Percentiles rank a stretch among this genome's conserved stretches.
Evolutionary conservation across 2,113 vertebrate genomes (phyloP).

Genomic region (Nerophis ophidion): DNA sequence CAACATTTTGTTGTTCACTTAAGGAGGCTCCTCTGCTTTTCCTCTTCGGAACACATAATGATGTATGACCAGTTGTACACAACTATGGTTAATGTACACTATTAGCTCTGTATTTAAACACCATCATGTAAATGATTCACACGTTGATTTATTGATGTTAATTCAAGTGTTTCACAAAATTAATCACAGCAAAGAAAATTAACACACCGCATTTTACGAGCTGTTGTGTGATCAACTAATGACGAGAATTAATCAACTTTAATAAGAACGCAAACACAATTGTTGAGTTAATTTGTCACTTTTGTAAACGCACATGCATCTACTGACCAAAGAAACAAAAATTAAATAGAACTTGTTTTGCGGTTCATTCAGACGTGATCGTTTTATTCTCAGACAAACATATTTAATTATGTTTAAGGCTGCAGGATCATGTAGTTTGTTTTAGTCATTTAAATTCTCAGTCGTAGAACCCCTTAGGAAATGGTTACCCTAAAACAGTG

Average conservation of each 20-base stretch:
- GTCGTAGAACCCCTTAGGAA: neutral
- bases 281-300: conserved; percentile 76
- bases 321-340: conserved; percentile 14
- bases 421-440: neutral
- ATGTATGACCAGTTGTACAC: conserved; percentile 64
- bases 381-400: too few species aligned
- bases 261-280: conserved; percentile 81
- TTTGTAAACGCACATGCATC: conserved; percentile 71
- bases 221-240: conserved; percentile 73
- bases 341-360: neutral
- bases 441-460: neutral
- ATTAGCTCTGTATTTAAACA: conserved; percentile 71
- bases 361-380: too few species aligned
- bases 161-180: conserved; percentile 77
- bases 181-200: conserved; percentile 74
- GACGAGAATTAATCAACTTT: conserved; percentile 82
- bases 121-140: conserved; percentile 78
- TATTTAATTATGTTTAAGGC: too few species aligned
- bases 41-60: conserved; percentile 45
- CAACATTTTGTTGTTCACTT: conserved; percentile 66
- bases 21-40: conserved; percentile 56
- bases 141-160: conserved; percentile 79
- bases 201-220: conserved; percentile 72
- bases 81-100: conserved; percentile 60
- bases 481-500: neutral